phyloP scores from a whole-genome alignment of 2,113 vertebrate genomes.

The Heptranchias perlo region DNA sequence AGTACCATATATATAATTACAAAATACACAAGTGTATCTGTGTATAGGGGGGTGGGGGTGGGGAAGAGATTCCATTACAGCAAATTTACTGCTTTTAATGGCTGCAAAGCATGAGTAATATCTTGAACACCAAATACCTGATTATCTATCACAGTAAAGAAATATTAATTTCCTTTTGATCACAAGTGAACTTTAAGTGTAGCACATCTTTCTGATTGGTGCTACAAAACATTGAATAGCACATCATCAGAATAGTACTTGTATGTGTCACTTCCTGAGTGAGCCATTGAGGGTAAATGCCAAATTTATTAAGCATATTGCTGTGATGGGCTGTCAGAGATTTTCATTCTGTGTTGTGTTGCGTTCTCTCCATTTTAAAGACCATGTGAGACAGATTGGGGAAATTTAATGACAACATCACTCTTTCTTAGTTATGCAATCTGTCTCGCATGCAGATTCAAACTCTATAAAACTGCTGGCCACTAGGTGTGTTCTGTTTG shows the following conservation, averaged over 20 bases:
- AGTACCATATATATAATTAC: neutral
- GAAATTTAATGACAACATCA: slow-evolving; percentile 10
- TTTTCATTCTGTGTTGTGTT: neutral
- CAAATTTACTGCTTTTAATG: neutral
- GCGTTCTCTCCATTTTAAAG: neutral
- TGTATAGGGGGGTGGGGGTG: neutral
- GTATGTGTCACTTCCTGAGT: neutral
- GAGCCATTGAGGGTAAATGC: neutral
- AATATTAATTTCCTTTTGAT: slow-evolving; percentile 24
- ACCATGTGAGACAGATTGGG: neutral
- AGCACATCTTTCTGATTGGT: neutral
- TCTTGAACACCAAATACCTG: neutral
- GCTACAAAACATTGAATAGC: neutral
- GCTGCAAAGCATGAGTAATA: neutral
- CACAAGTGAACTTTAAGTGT: neutral
- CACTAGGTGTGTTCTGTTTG: neutral
- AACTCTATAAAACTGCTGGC: neutral
- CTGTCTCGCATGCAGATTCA: neutral
- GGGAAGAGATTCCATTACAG: neutral
- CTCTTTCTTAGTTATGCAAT: neutral
- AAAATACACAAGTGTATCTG: neutral
- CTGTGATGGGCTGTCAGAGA: neutral
- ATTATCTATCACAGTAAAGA: neutral
- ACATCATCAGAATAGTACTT: neutral
- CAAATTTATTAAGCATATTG: neutral